Evolutionary conservation across 2,888 invertebrate species (phyloP), one percentile per base, ranked within the genome.

Genomic region (Hyposoter dolosus): DNA sequence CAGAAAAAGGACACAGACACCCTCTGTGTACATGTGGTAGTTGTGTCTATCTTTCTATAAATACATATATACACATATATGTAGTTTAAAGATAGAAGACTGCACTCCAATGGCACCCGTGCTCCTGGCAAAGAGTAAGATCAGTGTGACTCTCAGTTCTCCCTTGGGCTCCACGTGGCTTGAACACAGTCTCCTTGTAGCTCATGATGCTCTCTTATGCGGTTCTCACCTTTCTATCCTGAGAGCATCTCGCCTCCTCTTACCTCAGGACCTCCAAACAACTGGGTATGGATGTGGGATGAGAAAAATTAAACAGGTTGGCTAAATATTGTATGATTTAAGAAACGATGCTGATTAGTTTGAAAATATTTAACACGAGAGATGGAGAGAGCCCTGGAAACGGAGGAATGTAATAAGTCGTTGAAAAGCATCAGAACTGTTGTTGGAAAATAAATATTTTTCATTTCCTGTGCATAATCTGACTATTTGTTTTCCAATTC

Each of bases 81-180:
- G 60, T 79, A 77, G n/a, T 17, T 43, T 47, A 77, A 53, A 45
- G 32, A n/a, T 68, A 76, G 89, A 88, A 90, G 90, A 91, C 90
- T 91, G 90, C 90, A 90, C 92, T 92, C 90, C 88, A 91, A 91
- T 90, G 90, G 90, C 88, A 88, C 86, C 83, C 85, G 88, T 91
- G 40, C 40, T 40, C 9, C 40, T 7, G 91, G 92, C 93, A 92
- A 93, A 93, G 92, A 92, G 91, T 90, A 90, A 92, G 93, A 93
- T 93, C 92, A 90, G 91, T 90, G 92, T 90, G 92, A 93, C 91
- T 93, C 91, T 90, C 91, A 89, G 90, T 85, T 88, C 75, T 92
- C 92, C 92, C 92, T 32, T 78, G 92, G 92, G 91, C 65, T 88
- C 75, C 43, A 74, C 56, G 86, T 87, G 77, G 83, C 85, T 77